A percentile compares a stretch with the other conserved stretches of the same genome.
Evolutionary conservation across 2,888 invertebrate species (phyloP).

Genomic region (Caenorhabditis sp.): DNA sequence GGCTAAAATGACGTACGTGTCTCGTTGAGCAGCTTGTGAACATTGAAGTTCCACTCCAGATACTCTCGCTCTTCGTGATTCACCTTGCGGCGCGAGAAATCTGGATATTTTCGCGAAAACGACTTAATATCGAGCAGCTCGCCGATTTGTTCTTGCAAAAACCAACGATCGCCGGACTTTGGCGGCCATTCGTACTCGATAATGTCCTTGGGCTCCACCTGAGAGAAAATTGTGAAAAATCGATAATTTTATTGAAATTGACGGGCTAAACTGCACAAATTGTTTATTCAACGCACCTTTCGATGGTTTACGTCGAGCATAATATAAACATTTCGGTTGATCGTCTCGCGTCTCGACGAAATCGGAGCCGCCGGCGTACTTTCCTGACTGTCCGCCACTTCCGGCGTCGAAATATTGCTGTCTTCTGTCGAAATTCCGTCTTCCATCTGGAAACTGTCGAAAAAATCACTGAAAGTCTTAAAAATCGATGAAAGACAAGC

Average conservation of each 20-base stretch:
- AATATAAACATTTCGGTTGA: conserved; percentile 49
- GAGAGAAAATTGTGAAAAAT: background rate
- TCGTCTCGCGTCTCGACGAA: conserved; percentile 28
- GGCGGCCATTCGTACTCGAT: conserved; percentile 78
- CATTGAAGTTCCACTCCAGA: conserved; percentile 84
- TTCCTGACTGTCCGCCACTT: background rate
- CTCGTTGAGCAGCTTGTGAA: conserved; percentile 73
- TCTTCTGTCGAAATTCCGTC: conserved; percentile 4
- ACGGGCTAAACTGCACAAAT: too few relatives aligned
- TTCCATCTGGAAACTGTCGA: conserved; percentile 1
- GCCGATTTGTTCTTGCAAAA: conserved; percentile 90
- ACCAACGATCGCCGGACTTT: conserved; percentile 76
- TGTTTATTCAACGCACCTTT: conserved; percentile 15
- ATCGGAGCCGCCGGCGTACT: conserved; percentile 14
- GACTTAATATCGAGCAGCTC: conserved; percentile 95
- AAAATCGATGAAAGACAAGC: conserved; percentile 1
- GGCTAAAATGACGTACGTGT: conserved; percentile 62
- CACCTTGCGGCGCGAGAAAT: conserved; percentile 71
- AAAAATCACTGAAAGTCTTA: background rate
- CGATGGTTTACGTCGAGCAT: conserved; percentile 52
- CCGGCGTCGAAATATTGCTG: background rate
- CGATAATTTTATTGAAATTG: background rate
- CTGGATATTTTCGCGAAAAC: conserved; percentile 89
- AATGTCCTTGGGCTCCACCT: conserved; percentile 68
- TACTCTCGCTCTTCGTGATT: conserved; percentile 93